A percentile compares a stretch with the other conserved stretches of the same genome.
Conservation (phyloP, 1,140 invertebrate species). For the Spodoptera frugiperda region DNA sequence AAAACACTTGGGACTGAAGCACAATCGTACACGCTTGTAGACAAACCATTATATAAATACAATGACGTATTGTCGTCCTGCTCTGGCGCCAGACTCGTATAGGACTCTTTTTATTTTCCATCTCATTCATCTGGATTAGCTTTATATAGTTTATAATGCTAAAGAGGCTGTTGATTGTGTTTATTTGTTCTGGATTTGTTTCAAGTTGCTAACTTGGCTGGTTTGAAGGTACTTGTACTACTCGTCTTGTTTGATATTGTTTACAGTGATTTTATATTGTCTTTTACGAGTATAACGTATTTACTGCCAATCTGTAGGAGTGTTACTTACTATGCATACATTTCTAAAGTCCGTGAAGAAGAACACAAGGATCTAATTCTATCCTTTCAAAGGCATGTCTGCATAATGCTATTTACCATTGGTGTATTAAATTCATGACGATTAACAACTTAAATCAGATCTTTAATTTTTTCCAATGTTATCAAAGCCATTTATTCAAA, state of each 20-base stretch:
- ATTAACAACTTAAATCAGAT: no score
- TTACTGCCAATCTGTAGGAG: neutral
- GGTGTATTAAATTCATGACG: no score
- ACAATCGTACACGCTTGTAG: constrained; percentile 76
- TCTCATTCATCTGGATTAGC: constrained; percentile 67
- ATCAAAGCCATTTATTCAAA: neutral
- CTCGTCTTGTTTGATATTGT: neutral
- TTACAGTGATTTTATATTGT: neutral
- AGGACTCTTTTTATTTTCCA: constrained; percentile 61
- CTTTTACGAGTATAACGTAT: no score
- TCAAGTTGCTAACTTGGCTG: neutral
- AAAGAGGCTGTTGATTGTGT: constrained; percentile 36
- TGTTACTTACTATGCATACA: no score
- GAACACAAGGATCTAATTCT: no score
- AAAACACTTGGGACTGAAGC: constrained; percentile 58
- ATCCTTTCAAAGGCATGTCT: no score
- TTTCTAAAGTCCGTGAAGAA: no score
- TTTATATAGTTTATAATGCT: constrained; percentile 49
- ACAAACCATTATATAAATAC: constrained; percentile 78
- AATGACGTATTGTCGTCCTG: constrained; percentile 68
- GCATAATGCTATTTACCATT: no score
- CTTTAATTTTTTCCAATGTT: neutral
- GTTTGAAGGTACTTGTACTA: neutral
- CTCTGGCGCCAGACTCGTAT: constrained; percentile 56
- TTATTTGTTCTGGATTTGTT: constrained; percentile 20